These are phyloP conservation scores for cat (Felis catus) DNA, from an alignment of 2,113 vertebrate genomes.

Conservation along the genomic window F.catus_Fca126_mat1.0 CM031415.1:167633501-167634000, in stretches of 20 bases:
- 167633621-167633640: too few relatives aligned
- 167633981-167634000: slow-evolving; percentile 11
- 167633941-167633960: background rate
- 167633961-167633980: background rate
- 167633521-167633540: too few relatives aligned
- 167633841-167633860: background rate
- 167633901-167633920: background rate
- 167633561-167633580: too few relatives aligned
- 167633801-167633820: background rate
- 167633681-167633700: too few relatives aligned
- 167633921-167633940: background rate
- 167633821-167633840: background rate
- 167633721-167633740: background rate
- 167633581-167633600: too few relatives aligned
- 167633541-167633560: too few relatives aligned
- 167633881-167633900: background rate
- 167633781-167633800: background rate
- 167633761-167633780: background rate
- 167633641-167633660: too few relatives aligned
- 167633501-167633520: background rate
- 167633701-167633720: background rate
- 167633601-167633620: too few relatives aligned
- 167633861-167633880: background rate
- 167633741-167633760: background rate
- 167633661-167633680: too few relatives aligned